Conservation (phyloP, 2,888 invertebrate species). For the Lydus trimaculatus region DNA sequence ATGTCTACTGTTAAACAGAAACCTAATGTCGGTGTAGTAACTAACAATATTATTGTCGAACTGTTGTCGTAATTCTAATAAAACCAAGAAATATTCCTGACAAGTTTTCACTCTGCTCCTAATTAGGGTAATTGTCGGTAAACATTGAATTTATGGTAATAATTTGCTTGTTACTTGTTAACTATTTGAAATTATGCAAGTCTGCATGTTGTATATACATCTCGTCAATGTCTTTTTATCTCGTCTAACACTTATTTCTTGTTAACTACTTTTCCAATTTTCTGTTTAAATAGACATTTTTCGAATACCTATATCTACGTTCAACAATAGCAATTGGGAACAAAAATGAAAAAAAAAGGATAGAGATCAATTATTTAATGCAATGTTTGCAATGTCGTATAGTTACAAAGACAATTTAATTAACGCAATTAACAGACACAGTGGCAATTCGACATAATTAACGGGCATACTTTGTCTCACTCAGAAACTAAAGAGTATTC, state of each 20-base stretch:
- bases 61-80: background rate
- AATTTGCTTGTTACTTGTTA: background rate
- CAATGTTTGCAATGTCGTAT: conserved; percentile 22
- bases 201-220: background rate
- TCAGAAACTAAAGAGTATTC: conserved; percentile 34
- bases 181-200: background rate
- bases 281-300: conserved; percentile 2
- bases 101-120: background rate
- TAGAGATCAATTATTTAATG: conserved; percentile 19
- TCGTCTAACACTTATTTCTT: too few species aligned
- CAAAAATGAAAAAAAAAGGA: background rate
- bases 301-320: background rate
- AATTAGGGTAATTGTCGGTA: conserved; percentile 6
- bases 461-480: conserved; percentile 39
- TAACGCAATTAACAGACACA: conserved; percentile 38
- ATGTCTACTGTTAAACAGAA: conserved; percentile 37
- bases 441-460: conserved; percentile 41
- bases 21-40: conserved; percentile 23
- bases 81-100: background rate
- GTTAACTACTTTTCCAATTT: background rate
- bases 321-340: background rate
- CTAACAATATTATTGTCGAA: conserved; percentile 24
- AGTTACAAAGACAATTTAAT: conserved; percentile 38
- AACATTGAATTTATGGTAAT: background rate
- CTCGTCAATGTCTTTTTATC: background rate